Base-by-base conservation (phyloP, 1,140 invertebrate genomes). In the Lordiphosa clarofinis region DNA sequence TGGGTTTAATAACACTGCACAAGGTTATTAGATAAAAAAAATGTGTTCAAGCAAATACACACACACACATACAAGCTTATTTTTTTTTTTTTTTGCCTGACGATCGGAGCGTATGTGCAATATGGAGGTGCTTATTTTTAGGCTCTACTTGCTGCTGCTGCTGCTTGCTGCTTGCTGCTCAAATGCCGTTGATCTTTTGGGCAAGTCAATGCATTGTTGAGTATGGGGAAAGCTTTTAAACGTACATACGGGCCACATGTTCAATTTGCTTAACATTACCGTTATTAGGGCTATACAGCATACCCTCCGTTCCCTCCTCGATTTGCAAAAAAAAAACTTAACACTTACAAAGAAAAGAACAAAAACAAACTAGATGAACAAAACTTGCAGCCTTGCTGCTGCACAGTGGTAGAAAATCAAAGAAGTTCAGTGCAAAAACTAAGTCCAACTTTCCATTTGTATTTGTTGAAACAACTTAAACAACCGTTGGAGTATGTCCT, bases 11-110 rank as follows among this genome's bases (percentile, higher is more conserved):
- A 88, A 88, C 87, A 88, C 76, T 86, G 64, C 69, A 87, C 87
- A 88, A 88, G 87, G 87, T 88, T 88, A 88, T 88, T 88, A 88
- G 87, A 88, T 86, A 88, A 88, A 81, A 73, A 73, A 87, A 86
- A 88, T 71, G 70, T 76, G 68, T 59, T 72, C 68, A 58, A 58
- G 63, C 68, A 60, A 59, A 66, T 70, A 71, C 43, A 31, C 24
- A 46, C 43, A 31, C 24, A 12, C 11, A 46, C 43, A 46, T n/a
- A 12, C 21, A 28, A 4, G 28, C 24, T 39, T 31, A 24, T 24
- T 19, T 3, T 19, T 21, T 21, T 21, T 21, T 21, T 21, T 21
- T 37, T 6, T 55, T 19, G 24, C 24, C 37, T 62, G 43, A 38
- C 21, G 28, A 28, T 61, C 59, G 56, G 21, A 24, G 36, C 15